Evolutionary conservation across 37 sponge, comb jelly and placozoan species (phyloP).

Genomic region (Aplysina aerophoba): DNA sequence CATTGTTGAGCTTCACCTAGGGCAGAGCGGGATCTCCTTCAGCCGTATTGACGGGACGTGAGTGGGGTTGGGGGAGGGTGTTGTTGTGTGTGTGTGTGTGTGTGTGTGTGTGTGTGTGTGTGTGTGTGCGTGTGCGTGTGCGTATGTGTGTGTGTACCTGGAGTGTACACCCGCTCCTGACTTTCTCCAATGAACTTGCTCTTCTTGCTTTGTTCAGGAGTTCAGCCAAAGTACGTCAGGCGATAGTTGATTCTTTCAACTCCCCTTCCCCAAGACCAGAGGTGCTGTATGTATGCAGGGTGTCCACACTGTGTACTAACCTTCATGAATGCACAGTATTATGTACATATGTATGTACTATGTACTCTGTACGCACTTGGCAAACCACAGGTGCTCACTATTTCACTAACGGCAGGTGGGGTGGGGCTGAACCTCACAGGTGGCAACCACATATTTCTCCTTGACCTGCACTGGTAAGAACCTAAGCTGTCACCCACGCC

Average conservation of each 20-base stretch:
- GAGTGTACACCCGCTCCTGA: background rate
- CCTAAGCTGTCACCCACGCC: too few species aligned
- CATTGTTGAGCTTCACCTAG: conserved; percentile 51
- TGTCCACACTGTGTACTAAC: too few species aligned
- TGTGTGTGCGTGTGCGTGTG: conserved; percentile 8
- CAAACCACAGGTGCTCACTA: conserved; percentile 64
- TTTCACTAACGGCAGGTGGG: conserved; percentile 78
- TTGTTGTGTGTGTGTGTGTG: conserved; percentile 12
- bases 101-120: conserved; percentile 7
- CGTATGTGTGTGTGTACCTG: conserved; percentile 17
- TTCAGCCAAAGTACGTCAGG: conserved; percentile 20
- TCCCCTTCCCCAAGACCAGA: background rate
- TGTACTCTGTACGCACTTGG: too few species aligned
- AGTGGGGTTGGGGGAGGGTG: background rate
- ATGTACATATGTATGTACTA: too few species aligned
- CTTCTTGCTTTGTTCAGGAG: background rate
- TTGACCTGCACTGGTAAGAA: conserved; percentile 86
- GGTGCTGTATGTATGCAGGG: too few species aligned
- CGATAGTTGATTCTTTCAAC: conserved; percentile 45
- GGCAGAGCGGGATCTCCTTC: conserved; percentile 32
- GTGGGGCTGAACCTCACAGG: conserved; percentile 78
- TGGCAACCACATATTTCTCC: conserved; percentile 76
- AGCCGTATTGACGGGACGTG: conserved; percentile 71
- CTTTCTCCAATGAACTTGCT: too few species aligned
- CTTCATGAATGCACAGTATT: too few species aligned